These are phyloP conservation scores for Rhyacophila evoluta DNA, from an alignment of 2,888 invertebrate genomes.

Conservation along the genomic window DNA sequence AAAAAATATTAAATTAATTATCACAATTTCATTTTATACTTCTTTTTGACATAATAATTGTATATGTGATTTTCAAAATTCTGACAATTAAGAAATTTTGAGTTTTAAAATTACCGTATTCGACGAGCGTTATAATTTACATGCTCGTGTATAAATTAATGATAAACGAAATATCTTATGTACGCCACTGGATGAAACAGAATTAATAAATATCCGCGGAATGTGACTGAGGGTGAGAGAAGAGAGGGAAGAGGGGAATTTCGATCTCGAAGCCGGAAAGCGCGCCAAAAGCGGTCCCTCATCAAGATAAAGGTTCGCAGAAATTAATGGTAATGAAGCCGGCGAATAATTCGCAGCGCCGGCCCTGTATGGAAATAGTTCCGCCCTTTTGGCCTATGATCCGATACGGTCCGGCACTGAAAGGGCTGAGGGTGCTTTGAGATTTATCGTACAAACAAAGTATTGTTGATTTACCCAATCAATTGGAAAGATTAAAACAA, in stretches of 20 bases:
- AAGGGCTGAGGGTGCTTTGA: neutral
- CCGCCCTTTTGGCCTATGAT: neutral
- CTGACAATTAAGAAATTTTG: no score
- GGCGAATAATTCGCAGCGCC: neutral
- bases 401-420: neutral
- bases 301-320: conserved; percentile 14
- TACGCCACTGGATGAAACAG: neutral
- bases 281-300: conserved; percentile 18
- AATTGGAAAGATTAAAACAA: no score
- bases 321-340: conserved; percentile 22
- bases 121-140: no score
- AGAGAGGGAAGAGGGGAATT: neutral
- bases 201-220: neutral
- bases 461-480: no score
- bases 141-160: no score
- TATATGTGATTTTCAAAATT: no score
- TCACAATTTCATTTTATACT: no score
- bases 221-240: neutral
- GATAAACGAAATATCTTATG: no score
- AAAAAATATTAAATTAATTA: no score
- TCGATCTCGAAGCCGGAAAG: conserved; percentile 9
- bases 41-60: no score
- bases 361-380: neutral
- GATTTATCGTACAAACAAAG: neutral
- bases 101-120: no score